A percentile compares a stretch with the other conserved stretches of the same genome.
phyloP scores from a whole-genome alignment of 2,888 invertebrate species.

The Monoplex corrugatus region DNA sequence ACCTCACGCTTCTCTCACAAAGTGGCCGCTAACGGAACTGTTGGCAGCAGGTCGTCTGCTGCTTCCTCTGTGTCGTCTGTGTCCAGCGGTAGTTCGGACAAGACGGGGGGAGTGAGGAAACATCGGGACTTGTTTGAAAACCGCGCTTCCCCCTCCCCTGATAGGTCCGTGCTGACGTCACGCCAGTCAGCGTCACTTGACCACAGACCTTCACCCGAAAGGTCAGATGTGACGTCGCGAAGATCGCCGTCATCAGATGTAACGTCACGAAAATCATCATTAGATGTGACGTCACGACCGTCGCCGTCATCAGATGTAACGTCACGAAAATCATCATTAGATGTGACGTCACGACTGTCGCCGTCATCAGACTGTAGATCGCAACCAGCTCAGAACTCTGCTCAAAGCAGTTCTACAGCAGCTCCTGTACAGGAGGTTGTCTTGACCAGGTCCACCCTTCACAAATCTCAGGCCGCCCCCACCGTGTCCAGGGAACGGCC shows the following conservation, averaged over 20 bases:
- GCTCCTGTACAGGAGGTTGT: neutral
- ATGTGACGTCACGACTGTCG: neutral
- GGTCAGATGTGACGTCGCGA: neutral
- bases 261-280: too few relatives aligned
- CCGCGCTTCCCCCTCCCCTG: neutral
- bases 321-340: too few relatives aligned
- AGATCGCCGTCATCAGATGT: neutral
- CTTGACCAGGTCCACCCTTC: neutral
- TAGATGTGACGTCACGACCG: too few relatives aligned
- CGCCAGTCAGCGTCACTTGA: constrained; percentile 3
- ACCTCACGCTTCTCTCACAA: constrained; percentile 11
- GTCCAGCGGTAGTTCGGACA: neutral
- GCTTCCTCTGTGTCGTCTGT: neutral
- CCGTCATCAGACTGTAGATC: neutral
- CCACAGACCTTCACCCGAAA: neutral
- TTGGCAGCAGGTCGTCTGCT: neutral
- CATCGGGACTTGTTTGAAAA: constrained; percentile 41
- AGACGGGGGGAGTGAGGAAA: neutral
- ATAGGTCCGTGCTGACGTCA: neutral
- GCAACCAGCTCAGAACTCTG: neutral
- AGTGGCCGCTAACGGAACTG: neutral
- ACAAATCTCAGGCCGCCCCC: neutral
- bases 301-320: too few relatives aligned
- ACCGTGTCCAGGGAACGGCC: neutral
- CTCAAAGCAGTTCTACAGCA: neutral